Conservation (phyloP, 2,888 invertebrate species). For the Orchesellides sinensis region DNA sequence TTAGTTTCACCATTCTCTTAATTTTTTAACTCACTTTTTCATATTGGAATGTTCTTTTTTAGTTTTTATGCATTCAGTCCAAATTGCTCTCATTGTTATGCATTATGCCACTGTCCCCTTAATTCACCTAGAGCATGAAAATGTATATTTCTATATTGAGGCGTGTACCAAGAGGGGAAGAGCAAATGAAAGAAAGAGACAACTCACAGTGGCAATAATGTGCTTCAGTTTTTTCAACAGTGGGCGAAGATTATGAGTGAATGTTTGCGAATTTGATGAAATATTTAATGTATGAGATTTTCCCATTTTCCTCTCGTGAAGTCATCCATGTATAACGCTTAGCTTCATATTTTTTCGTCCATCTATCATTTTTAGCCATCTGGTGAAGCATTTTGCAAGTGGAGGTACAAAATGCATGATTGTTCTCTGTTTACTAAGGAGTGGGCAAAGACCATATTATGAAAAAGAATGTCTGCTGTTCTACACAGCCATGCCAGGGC, state of each 20-base stretch:
- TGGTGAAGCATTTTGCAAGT: not conserved
- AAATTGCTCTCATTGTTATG: not conserved
- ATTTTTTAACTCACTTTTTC: not conserved
- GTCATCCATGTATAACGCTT: not conserved
- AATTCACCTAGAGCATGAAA: no score
- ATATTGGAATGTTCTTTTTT: constrained; percentile 5
- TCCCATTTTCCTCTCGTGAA: not conserved
- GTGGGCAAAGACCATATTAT: not conserved
- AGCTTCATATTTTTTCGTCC: not conserved
- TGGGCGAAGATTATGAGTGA: not conserved
- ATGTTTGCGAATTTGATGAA: constrained; percentile 39
- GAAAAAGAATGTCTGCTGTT: not conserved
- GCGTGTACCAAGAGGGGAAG: not conserved
- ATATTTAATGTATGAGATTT: constrained; percentile 32
- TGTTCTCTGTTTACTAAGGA: not conserved
- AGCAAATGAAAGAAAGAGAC: not conserved
- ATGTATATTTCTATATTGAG: not conserved
- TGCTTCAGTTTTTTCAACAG: not conserved
- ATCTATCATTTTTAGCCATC: constrained; percentile 14
- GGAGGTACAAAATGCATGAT: not conserved
- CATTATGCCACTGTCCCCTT: no score
- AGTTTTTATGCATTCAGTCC: not conserved
- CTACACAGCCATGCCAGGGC: no score
- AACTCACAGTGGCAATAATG: not conserved
- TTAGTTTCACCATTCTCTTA: not conserved